phyloP scores from a whole-genome alignment of 2,113 vertebrate species.

The Dasyprocta punctata region DNA sequence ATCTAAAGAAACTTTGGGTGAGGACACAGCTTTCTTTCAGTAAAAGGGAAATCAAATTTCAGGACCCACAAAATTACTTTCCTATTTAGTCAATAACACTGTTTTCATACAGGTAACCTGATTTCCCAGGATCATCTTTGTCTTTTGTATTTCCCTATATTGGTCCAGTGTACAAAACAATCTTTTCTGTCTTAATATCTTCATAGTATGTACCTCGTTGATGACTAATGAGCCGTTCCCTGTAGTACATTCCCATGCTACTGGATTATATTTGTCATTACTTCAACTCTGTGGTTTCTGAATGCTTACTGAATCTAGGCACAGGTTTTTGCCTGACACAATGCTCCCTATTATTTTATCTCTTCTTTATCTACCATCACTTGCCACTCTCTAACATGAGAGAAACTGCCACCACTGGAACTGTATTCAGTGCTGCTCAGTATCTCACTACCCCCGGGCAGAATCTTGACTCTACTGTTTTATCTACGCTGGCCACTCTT shows the following conservation, averaged over 20 bases:
- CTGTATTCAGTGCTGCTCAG: neutral
- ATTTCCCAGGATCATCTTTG: neutral
- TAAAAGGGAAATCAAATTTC: neutral
- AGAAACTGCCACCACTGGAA: neutral
- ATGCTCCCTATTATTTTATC: neutral
- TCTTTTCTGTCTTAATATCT: neutral
- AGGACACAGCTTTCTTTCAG: neutral
- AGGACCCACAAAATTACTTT: neutral
- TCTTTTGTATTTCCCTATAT: neutral
- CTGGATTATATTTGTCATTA: neutral
- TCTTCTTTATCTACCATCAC: neutral
- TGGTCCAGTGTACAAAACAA: neutral
- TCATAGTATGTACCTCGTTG: neutral
- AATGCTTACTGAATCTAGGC: neutral
- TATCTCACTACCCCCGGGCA: neutral
- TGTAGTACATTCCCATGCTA: neutral
- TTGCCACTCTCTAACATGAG: neutral
- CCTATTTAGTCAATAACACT: neutral
- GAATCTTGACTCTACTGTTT: neutral
- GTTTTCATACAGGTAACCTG: neutral
- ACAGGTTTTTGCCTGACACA: neutral
- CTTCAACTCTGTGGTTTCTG: neutral
- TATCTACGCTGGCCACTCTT: neutral
- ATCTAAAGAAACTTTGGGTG: neutral
- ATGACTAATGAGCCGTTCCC: neutral